phyloP scores from a whole-genome alignment of 2,888 invertebrate genomes.

The Pachliopta kotzebuea region DNA sequence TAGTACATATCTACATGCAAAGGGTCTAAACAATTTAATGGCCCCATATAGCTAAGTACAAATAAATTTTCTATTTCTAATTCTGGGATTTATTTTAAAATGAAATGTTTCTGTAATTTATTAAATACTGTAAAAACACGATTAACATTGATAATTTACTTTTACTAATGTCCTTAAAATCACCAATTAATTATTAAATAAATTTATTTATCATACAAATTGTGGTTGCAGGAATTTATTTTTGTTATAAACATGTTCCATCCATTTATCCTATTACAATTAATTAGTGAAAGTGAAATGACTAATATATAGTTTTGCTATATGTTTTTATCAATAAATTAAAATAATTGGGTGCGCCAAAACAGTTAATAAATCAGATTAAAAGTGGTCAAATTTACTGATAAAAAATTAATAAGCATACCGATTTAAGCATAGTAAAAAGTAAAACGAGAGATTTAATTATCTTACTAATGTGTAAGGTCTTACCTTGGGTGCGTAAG shows the following conservation, averaged over 20 bases:
- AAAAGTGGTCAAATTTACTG: not conserved
- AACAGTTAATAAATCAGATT: not conserved
- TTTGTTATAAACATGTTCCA: not conserved
- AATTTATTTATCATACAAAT: not conserved
- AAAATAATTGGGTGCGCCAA: not conserved
- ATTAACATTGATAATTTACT: not conserved
- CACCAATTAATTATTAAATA: not conserved
- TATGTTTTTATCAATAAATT: not conserved
- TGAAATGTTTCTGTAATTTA: too few species aligned
- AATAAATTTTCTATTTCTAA: not conserved
- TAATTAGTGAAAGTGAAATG: not conserved
- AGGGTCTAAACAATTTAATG: not conserved
- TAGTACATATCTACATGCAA: not conserved
- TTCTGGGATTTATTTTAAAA: too few species aligned
- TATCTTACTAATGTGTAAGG: not conserved
- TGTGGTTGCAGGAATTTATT: not conserved
- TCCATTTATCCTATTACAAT: not conserved
- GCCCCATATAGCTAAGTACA: not conserved
- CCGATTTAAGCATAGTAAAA: slow-evolving; percentile 1
- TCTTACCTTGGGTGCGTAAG: slow-evolving; percentile 93
- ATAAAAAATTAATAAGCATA: slow-evolving; percentile 2
- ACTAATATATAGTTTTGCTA: not conserved
- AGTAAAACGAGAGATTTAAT: not conserved
- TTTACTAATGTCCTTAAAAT: not conserved
- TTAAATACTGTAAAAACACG: too few species aligned